Evolutionary conservation across 2,888 invertebrate species (phyloP).

Genomic region (Volucella zonaria): DNA sequence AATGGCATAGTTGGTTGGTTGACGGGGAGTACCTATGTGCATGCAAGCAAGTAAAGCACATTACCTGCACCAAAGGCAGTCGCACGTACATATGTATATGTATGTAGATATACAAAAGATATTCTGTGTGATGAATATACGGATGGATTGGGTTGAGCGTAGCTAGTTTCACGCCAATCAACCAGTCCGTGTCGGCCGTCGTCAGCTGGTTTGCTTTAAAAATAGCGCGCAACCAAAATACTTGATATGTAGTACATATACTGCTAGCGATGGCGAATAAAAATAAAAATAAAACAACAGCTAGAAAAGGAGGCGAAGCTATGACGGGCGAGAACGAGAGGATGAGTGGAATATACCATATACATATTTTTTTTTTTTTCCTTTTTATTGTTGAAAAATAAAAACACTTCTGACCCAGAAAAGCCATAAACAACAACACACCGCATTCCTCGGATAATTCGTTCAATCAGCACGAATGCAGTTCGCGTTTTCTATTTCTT

Average conservation of each 20-base stretch:
- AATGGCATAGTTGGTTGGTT: not conserved
- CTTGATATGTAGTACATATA: constrained; percentile 22
- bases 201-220: constrained; percentile 59
- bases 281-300: not conserved
- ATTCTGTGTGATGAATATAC: constrained; percentile 25
- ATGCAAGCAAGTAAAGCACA: constrained; percentile 30
- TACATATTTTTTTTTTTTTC: too few species aligned
- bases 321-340: too few species aligned
- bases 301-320: constrained; percentile 23
- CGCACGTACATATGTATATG: not conserved
- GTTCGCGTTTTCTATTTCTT: constrained; percentile 10
- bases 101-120: constrained; percentile 36
- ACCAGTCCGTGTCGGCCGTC: constrained; percentile 40
- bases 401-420: constrained; percentile 66
- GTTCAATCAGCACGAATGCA: constrained; percentile 61
- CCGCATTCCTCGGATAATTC: constrained; percentile 54
- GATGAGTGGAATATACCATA: too few species aligned
- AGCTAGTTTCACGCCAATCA: constrained; percentile 54
- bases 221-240: constrained; percentile 33
- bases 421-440: constrained; percentile 44
- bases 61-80: constrained; percentile 8
- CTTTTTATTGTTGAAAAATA: constrained; percentile 1
- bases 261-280: constrained; percentile 24
- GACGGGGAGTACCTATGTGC: too few species aligned
- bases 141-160: constrained; percentile 38